Base-by-base conservation (phyloP, 2,888 invertebrate species). In the Bedellia somnulentella region DNA sequence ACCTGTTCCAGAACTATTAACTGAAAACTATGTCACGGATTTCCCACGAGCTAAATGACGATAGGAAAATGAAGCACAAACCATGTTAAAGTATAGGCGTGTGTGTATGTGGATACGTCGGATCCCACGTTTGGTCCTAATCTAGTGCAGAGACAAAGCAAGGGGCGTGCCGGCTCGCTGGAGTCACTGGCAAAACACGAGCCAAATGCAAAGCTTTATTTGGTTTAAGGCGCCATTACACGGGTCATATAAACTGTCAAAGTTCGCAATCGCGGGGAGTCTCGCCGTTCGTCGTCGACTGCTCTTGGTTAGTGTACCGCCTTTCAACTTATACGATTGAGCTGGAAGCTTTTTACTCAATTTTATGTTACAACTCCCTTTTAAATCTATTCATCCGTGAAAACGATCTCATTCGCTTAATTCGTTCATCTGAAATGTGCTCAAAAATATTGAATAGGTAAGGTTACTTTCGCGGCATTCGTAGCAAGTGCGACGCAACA, bases 161-260 rank as follows among this genome's bases (percentile, higher is more conserved):
- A 48, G 53, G 52, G 50, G 56, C 54, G 57, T 49, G 46, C 49
- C 49, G 46, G 35, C 42, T 35, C 42, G n/a, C n/a, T n/a, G n/a
- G n/a, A n/a, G n/a, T n/a, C n/a, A n/a, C 49, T 40, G 23, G 43
- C 54, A 45, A 53, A 54, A 54, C 55, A 53, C 46, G 57, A 58
- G 59, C 59, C 60, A 63, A 70, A 70, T 63, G 58, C 59, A 63
- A 62, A 59, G 66, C 63, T 64, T 70, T 70, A 70, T 70, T 71
- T 68, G 66, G 64, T 68, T 68, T 62, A 68, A 67, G 68, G 60
- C 60, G 54, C 64, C 59, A 68, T 71, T 73, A 71, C 71, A 70
- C 70, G 73, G 73, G 67, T 70, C 73, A 71, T 73, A 71, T 68
- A 70, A 68, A 62, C 66, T 68, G 70, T 66, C 70, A 71, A 70